These are phyloP conservation scores for Heliconius hortense DNA, from an alignment of 2,888 invertebrate species.

Conservation along the genomic window DNA sequence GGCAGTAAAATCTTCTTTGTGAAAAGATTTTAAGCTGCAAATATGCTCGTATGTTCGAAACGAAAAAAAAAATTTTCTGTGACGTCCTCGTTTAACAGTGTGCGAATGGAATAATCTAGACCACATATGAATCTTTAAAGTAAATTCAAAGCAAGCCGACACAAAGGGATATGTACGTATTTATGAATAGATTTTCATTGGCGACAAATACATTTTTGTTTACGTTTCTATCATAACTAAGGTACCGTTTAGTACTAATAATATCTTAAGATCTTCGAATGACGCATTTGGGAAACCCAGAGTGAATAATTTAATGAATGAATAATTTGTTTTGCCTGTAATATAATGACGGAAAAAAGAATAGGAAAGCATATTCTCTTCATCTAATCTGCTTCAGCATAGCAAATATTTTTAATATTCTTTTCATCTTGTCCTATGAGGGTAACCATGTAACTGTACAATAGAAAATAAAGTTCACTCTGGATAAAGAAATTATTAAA, in stretches of 20 bases:
- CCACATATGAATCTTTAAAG: constrained; percentile 47
- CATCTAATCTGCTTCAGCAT: neutral
- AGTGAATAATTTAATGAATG: neutral
- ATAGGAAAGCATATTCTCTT: neutral
- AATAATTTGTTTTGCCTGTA: neutral
- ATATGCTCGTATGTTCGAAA: constrained; percentile 29
- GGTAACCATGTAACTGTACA: too few relatives aligned
- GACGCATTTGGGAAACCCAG: constrained; percentile 16
- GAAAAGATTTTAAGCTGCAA: constrained; percentile 22
- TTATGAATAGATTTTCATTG: constrained; percentile 52
- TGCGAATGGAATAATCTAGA: constrained; percentile 32
- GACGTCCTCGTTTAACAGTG: constrained; percentile 26
- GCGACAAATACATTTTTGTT: constrained; percentile 43
- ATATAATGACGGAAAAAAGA: neutral
- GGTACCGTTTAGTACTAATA: neutral
- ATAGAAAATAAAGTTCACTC: neutral
- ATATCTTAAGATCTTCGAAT: constrained; percentile 3
- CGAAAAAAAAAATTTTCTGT: constrained; percentile 31
- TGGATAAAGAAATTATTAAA: neutral
- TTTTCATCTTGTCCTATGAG: too few relatives aligned
- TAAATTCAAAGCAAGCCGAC: constrained; percentile 50
- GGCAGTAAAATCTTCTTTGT: neutral
- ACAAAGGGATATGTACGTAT: constrained; percentile 50
- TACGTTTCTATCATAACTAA: neutral
- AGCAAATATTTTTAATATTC: too few relatives aligned